Conservation (phyloP, 2,797 vertebrate genomes). For the Notolepis coatsorum region DNA sequence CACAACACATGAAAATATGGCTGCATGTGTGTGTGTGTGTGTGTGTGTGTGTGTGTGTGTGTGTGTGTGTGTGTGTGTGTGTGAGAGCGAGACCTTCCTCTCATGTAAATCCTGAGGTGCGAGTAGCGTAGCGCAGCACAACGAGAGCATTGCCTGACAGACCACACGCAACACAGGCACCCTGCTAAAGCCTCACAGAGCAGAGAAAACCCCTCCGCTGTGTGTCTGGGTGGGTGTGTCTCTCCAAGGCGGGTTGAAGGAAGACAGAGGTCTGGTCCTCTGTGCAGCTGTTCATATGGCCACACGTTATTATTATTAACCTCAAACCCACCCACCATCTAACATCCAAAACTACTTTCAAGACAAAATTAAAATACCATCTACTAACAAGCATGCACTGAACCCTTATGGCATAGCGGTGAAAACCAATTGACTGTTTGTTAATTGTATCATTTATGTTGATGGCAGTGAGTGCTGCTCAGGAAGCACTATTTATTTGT, state of each 20-base stretch:
- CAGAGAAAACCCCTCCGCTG: slow-evolving; percentile 46
- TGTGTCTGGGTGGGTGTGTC: slow-evolving; percentile 49
- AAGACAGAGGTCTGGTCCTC: slow-evolving; percentile 33
- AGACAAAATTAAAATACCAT: too few species aligned
- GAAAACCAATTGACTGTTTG: too few species aligned
- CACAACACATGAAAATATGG: too few species aligned
- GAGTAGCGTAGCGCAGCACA: slow-evolving; percentile 68
- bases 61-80: neutral
- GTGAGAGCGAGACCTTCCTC: slow-evolving; percentile 35
- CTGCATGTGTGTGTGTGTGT: neutral
- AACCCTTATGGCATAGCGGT: too few species aligned
- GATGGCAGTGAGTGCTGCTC: too few species aligned
- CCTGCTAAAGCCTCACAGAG: slow-evolving; percentile 50
- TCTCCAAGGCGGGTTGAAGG: slow-evolving; percentile 15
- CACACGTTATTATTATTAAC: neutral
- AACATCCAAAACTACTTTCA: too few species aligned
- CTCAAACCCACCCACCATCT: slow-evolving; percentile 12
- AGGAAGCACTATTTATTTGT: too few species aligned
- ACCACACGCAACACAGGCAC: slow-evolving; percentile 74
- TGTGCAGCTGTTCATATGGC: slow-evolving; percentile 50
- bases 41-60: neutral
- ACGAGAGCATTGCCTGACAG: slow-evolving; percentile 75
- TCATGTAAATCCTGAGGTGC: slow-evolving; percentile 61
- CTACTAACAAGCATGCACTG: too few species aligned
- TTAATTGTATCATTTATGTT: too few species aligned